These are phyloP conservation scores for Heteractis magnifica DNA, from an alignment of 92 coral and sea anemone species.

Conservation along the genomic window DNA sequence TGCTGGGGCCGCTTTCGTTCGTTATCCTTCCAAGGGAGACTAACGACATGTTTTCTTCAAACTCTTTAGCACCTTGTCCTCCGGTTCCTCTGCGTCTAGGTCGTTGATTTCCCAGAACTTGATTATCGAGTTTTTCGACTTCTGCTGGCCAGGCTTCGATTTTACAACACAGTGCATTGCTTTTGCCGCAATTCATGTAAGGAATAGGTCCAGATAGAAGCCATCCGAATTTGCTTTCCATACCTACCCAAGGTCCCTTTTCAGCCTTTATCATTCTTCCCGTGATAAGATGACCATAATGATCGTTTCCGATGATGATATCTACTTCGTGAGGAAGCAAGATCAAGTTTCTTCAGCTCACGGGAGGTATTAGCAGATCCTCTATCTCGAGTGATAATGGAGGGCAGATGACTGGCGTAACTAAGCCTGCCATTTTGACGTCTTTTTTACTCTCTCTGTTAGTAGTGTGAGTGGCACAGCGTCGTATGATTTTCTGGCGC, in stretches of 20 bases:
- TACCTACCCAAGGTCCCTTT: background rate
- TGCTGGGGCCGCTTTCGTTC: background rate
- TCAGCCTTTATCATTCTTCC: background rate
- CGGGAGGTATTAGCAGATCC: slow-evolving; percentile 1
- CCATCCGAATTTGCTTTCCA: background rate
- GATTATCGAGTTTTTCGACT: background rate
- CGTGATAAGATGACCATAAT: background rate
- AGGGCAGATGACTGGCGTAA: background rate
- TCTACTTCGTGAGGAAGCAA: background rate
- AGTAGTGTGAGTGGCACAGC: background rate
- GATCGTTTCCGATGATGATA: background rate
- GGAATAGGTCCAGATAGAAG: too few species aligned
- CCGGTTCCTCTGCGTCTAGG: background rate
- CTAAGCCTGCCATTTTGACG: background rate
- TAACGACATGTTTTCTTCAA: background rate
- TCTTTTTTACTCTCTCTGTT: background rate
- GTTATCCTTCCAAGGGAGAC: background rate
- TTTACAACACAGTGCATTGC: too few species aligned
- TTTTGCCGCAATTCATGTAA: too few species aligned
- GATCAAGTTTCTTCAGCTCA: background rate
- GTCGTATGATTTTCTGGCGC: background rate
- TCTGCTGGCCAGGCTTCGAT: background rate
- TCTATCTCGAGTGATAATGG: background rate
- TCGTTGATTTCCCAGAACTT: background rate
- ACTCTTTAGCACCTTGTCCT: background rate